These are phyloP conservation scores for Perithous albicinctus DNA, from an alignment of 2,888 invertebrate genomes.

Conservation along the genomic window DNA sequence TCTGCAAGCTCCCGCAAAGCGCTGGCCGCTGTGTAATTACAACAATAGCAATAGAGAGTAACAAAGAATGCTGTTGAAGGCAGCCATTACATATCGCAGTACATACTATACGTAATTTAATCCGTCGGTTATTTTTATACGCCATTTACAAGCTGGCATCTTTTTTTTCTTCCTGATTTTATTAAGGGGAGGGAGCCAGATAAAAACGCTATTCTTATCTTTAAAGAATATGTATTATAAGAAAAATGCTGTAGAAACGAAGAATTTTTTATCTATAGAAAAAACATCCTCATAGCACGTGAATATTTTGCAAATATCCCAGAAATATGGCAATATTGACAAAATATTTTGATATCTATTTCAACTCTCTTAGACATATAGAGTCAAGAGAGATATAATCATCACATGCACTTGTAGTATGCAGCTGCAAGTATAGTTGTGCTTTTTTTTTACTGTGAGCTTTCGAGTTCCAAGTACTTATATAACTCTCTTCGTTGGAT, in stretches of 20 bases:
- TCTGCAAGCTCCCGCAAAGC: constrained; percentile 53
- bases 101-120: constrained; percentile 10
- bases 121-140: constrained; percentile 4
- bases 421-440: neutral
- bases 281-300: no score
- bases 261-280: no score
- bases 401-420: neutral
- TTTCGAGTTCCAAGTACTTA: constrained; percentile 31
- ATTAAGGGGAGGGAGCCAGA: no score
- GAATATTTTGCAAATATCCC: no score
- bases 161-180: neutral
- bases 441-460: constrained; percentile 19
- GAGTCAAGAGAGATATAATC: neutral
- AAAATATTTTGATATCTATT: no score
- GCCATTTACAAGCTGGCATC: constrained; percentile 13
- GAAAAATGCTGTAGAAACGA: no score
- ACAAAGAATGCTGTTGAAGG: constrained; percentile 40
- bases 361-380: neutral
- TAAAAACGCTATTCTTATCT: no score
- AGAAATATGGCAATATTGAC: no score
- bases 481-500: neutral
- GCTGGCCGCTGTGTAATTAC: constrained; percentile 57
- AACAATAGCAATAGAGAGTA: constrained; percentile 31
- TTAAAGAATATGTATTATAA: no score
- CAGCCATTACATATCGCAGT: neutral